These are phyloP conservation scores for Tetragonula clypearis DNA, from an alignment of 1,140 invertebrate genomes.

Conservation along the genomic window DNA sequence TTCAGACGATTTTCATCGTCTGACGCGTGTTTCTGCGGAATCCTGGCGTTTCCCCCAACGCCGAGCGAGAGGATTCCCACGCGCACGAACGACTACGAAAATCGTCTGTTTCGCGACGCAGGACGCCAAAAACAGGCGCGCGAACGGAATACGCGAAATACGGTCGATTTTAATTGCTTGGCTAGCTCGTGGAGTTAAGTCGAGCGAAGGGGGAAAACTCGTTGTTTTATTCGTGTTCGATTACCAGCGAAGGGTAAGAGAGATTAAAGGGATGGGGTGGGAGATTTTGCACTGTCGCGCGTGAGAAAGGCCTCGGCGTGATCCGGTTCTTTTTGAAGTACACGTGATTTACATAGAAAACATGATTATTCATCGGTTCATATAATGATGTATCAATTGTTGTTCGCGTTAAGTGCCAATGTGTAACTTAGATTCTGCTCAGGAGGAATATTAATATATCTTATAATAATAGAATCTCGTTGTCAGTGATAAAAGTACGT, in stretches of 20 bases:
- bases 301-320: too few species aligned
- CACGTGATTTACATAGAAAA: too few species aligned
- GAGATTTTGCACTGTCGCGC: neutral
- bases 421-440: too few species aligned
- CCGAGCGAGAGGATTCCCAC: conserved; percentile 18
- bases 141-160: conserved; percentile 22
- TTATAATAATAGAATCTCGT: too few species aligned
- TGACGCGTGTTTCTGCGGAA: conserved; percentile 46
- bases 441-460: too few species aligned
- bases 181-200: neutral
- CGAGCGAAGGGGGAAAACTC: neutral
- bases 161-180: conserved; percentile 11
- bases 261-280: neutral
- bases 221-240: neutral
- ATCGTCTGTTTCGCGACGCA: conserved; percentile 32
- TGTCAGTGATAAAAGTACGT: too few species aligned
- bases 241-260: neutral
- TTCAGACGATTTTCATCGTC: conserved; percentile 24
- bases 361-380: too few species aligned
- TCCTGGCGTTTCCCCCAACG: conserved; percentile 41
- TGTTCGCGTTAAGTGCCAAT: too few species aligned
- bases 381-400: too few species aligned
- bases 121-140: neutral
- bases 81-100: conserved; percentile 42
- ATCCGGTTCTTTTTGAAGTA: too few species aligned